These are phyloP conservation scores for Exaiptasia diaphana DNA, from an alignment of 64 coral and sea anemone species.

Conservation along the genomic window DNA sequence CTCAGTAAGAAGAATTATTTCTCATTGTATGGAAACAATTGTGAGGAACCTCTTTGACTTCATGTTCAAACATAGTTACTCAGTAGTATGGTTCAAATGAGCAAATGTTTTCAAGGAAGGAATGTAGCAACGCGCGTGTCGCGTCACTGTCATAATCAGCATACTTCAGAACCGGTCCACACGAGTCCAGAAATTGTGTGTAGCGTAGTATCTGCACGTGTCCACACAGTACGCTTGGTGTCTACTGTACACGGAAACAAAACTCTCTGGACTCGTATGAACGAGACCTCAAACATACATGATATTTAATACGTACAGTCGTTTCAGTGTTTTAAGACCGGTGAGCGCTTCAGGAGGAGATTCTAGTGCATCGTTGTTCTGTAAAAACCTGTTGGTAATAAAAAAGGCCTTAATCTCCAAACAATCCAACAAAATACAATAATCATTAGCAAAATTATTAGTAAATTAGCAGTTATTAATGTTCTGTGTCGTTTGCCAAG, in stretches of 20 bases:
- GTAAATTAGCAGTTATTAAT: no score
- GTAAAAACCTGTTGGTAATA: background rate
- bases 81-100: no score
- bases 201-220: background rate
- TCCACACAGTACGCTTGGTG: background rate
- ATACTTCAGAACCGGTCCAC: background rate
- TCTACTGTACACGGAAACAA: background rate
- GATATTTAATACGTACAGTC: constrained; percentile 10
- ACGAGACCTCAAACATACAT: background rate
- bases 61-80: no score
- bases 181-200: background rate
- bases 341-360: constrained; percentile 7
- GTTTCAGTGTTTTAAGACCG: background rate
- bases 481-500: no score
- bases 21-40: background rate
- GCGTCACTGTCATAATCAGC: no score
- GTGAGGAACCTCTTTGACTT: background rate
- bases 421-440: background rate
- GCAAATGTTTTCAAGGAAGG: no score
- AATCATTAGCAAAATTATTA: no score
- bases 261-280: no score
- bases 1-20: background rate
- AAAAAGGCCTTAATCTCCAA: background rate
- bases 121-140: no score
- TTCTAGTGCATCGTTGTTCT: background rate